These are phyloP conservation scores for Andrena camellia DNA, from an alignment of 2,888 invertebrate species.

Conservation along the genomic window DNA sequence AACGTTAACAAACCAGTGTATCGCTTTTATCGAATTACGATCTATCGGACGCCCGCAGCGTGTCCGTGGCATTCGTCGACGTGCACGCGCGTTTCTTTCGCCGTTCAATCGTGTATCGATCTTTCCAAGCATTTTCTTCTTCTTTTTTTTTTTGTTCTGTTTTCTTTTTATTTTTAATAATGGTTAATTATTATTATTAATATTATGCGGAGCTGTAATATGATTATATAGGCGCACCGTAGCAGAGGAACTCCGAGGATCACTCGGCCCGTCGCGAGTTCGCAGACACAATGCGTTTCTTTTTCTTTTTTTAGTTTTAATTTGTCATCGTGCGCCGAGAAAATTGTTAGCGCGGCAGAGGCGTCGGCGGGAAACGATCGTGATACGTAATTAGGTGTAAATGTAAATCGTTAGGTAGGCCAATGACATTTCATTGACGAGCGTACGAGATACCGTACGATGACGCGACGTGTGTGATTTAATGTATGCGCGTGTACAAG, in stretches of 20 bases:
- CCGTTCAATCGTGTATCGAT: constrained; percentile 37
- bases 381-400: constrained; percentile 42
- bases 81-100: constrained; percentile 40
- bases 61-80: constrained; percentile 32
- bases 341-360: constrained; percentile 54
- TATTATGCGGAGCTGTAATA: constrained; percentile 38
- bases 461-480: not conserved
- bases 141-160: constrained; percentile 51
- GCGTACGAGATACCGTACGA: constrained; percentile 13
- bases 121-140: constrained; percentile 45
- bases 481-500: not conserved
- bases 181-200: constrained; percentile 17
- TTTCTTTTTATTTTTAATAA: constrained; percentile 13
- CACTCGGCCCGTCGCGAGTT: constrained; percentile 20
- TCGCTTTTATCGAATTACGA: constrained; percentile 48
- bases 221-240: constrained; percentile 47
- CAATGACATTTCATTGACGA: constrained; percentile 27
- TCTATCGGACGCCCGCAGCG: constrained; percentile 3
- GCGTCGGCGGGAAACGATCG: constrained; percentile 17
- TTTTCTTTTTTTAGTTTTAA: constrained; percentile 15
- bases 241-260: constrained; percentile 27
- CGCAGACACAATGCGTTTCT: constrained; percentile 19
- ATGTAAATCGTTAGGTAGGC: constrained; percentile 45
- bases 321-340: constrained; percentile 46
- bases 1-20: constrained; percentile 55